A percentile compares a stretch with the other conserved stretches of the same genome.
These are phyloP conservation scores for Sapajus apella DNA, from an alignment of 2,113 vertebrate species.

Conservation along the genomic window DNA sequence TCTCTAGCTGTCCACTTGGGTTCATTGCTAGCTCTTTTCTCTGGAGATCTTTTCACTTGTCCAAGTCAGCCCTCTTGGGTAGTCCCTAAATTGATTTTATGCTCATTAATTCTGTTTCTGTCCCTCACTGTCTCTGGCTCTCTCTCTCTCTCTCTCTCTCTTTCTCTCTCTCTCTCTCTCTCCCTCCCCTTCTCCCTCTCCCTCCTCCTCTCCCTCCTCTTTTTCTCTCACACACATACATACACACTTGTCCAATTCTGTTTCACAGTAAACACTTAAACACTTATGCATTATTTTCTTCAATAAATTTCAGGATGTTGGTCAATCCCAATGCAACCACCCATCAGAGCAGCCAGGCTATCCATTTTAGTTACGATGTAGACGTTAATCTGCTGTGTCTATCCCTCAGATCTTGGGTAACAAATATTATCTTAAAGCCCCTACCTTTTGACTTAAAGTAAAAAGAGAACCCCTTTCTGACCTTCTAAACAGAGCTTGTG, in stretches of 20 bases:
- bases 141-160: neutral
- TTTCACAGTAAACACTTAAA: neutral
- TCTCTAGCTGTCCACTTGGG: neutral
- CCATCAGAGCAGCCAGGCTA: neutral
- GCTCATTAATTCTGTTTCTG: neutral
- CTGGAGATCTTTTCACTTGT: neutral
- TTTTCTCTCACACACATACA: neutral
- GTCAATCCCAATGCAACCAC: neutral
- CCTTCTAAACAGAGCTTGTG: neutral
- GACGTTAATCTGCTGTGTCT: neutral
- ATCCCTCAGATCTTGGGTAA: neutral
- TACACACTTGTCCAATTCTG: neutral
- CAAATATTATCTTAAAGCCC: neutral
- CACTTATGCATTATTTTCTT: neutral
- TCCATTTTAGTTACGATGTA: neutral
- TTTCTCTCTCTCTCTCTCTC: neutral
- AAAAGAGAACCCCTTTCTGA: neutral
- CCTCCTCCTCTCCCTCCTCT: neutral
- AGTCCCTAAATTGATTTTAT: neutral
- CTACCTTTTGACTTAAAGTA: constrained; percentile 16
- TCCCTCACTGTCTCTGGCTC: neutral
- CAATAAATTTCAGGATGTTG: neutral
- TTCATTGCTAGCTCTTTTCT: neutral
- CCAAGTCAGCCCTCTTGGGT: neutral
- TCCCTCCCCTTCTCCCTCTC: neutral